Evolutionary conservation across 2,113 vertebrate species (phyloP), one percentile per base, ranked within the genome.

Genomic region (Syrmaticus mikado): DNA sequence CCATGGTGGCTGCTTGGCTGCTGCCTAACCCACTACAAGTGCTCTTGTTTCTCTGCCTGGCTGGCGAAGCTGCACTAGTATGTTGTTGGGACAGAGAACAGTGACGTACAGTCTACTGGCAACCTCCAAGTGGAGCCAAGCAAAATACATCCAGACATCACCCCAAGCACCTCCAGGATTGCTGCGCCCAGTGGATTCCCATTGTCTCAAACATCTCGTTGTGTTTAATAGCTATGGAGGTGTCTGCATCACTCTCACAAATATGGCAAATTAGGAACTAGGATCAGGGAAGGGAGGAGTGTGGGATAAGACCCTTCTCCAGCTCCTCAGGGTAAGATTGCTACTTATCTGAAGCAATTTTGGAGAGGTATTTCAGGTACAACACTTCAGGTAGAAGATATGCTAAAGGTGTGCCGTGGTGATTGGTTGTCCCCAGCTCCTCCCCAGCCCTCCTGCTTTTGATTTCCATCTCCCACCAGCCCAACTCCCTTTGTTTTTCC

Each of bases 351-450:
- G 76, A 85, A 90, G 57, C 36, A 66, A 55, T 90, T 77, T n/a
- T 73, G 53, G 43, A 89, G 46, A 66, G 32, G 53, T 50, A 52
- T 94, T 92, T 87, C 45, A 74, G 85, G 79, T 74, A 65, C 6
- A 24, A 27, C 16, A 18, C 83, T 85, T 74, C 60, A 7, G 8
- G 19, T 65, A 48, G 61, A 81, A 72, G 65, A 71, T 41, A n/a
- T 46, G 10, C 34, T 76, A 72, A n/a, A 71, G 46, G 28, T 55
- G 19, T 70, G 14, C 78, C 46, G 36, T 1, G 7, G 46, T 1
- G 0, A 15, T 46, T 62, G 50, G 46, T 86, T 52, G n/a, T 70
- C 32, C 28, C n/a, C 0, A 0, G 0, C 1, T 2, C 38, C n/a
- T 83, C 22, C 28, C 21, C 57, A 43, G 21, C 65, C 60, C 8